Conservation (phyloP, 2,888 invertebrate species). For the Polymixis lichenea region DNA sequence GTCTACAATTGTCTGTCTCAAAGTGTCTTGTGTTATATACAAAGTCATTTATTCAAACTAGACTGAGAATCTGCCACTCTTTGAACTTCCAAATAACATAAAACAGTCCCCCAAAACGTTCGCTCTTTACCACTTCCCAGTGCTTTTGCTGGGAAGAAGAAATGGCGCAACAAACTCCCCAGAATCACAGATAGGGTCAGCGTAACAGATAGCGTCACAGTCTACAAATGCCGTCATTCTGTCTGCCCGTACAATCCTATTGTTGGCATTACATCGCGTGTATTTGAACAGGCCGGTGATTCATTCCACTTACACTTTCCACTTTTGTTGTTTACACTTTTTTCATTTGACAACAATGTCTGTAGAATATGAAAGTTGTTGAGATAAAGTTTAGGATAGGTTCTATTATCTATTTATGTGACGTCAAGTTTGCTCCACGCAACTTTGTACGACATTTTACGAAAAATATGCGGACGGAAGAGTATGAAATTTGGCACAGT, state of each 20-base stretch:
- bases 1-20: no score
- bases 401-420: no score
- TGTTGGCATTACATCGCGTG: slow-evolving; percentile 48
- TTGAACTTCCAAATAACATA: no score
- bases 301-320: slow-evolving; percentile 50
- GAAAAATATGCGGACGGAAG: no score
- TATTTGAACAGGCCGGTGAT: slow-evolving; percentile 38
- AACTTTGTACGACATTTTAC: no score
- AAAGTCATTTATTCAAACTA: neutral
- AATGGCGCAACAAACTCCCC: neutral
- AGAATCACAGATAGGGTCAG: neutral
- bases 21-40: no score
- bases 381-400: neutral
- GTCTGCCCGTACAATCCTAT: slow-evolving; percentile 46
- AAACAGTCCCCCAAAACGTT: no score
- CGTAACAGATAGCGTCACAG: slow-evolving; percentile 12
- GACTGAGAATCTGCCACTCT: no score
- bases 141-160: neutral
- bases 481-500: no score
- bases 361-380: neutral
- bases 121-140: neutral
- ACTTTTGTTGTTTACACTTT: slow-evolving; percentile 31
- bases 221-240: slow-evolving; percentile 33
- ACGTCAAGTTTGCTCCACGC: no score
- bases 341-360: slow-evolving; percentile 32